Conservation (phyloP, 2,888 invertebrate species). For the Leptopilina myrica region DNA sequence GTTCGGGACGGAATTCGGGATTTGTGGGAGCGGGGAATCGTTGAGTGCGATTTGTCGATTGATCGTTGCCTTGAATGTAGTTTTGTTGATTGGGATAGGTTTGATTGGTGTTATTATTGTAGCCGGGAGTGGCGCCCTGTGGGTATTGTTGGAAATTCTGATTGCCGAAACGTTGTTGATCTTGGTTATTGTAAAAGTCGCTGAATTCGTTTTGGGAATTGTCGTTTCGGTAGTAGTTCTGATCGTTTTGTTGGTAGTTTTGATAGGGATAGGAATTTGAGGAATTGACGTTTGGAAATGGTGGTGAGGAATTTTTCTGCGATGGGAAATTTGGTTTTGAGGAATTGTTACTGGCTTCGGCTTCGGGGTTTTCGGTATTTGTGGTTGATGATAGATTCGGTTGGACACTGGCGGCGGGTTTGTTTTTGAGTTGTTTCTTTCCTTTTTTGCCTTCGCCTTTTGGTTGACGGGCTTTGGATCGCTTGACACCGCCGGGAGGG, state of each 20-base stretch:
- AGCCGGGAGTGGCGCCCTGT: constrained; percentile 60
- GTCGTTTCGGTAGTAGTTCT: constrained; percentile 69
- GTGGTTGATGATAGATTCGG: constrained; percentile 73
- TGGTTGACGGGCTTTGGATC: constrained; percentile 71
- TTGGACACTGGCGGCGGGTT: constrained; percentile 79
- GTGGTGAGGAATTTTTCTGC: constrained; percentile 59
- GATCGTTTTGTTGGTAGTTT: constrained; percentile 68
- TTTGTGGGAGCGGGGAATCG: constrained; percentile 43
- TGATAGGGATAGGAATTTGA: constrained; percentile 64
- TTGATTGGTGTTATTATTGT: constrained; percentile 65
- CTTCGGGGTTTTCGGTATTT: constrained; percentile 59
- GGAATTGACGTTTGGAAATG: constrained; percentile 64
- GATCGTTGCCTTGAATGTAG: constrained; percentile 63
- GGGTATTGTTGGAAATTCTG: constrained; percentile 67
- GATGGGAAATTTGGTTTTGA: constrained; percentile 54
- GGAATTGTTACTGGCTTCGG: constrained; percentile 43
- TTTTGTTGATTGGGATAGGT: constrained; percentile 63
- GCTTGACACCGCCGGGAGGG: constrained; percentile 70
- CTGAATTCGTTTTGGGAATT: constrained; percentile 63
- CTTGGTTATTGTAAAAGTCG: constrained; percentile 68
- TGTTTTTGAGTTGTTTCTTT: constrained; percentile 74
- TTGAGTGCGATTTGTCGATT: constrained; percentile 54
- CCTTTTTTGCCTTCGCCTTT: constrained; percentile 75
- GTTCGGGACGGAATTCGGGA: constrained; percentile 66
- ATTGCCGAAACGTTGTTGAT: constrained; percentile 68